Conservation (phyloP, 2,113 vertebrate genomes). For the Cervus canadensis region DNA sequence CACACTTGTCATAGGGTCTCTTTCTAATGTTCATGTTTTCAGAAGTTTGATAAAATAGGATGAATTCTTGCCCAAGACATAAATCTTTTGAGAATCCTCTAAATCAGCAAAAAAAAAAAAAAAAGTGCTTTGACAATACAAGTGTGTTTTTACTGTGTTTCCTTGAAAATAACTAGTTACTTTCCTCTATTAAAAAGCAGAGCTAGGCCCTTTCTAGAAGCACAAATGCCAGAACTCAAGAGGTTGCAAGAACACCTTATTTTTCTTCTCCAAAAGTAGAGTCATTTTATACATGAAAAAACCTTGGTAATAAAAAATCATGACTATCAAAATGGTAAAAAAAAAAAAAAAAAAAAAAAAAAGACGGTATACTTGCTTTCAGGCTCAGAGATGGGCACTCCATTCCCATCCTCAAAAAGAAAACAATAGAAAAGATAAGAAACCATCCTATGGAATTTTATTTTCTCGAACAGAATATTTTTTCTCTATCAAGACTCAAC, state of each 20-base stretch:
- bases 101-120: neutral
- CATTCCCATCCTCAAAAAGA: neutral
- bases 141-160: neutral
- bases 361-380: neutral
- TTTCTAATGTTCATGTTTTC: neutral
- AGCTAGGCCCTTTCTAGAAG: neutral
- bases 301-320: neutral
- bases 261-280: neutral
- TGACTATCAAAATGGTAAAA: neutral
- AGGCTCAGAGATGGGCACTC: neutral
- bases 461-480: neutral
- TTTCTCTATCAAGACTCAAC: slow-evolving; percentile 34
- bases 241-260: neutral
- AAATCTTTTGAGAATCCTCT: neutral
- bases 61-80: slow-evolving; percentile 9
- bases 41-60: neutral
- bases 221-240: neutral
- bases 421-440: neutral
- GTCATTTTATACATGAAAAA: neutral
- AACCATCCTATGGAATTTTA: neutral
- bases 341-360: too few species aligned
- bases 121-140: neutral
- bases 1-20: neutral
- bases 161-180: neutral
- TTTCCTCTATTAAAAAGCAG: neutral